Evolutionary conservation across 2,797 vertebrate species (phyloP), one percentile per base, ranked within the genome.

Genomic region (Amphiprion clarkii): DNA sequence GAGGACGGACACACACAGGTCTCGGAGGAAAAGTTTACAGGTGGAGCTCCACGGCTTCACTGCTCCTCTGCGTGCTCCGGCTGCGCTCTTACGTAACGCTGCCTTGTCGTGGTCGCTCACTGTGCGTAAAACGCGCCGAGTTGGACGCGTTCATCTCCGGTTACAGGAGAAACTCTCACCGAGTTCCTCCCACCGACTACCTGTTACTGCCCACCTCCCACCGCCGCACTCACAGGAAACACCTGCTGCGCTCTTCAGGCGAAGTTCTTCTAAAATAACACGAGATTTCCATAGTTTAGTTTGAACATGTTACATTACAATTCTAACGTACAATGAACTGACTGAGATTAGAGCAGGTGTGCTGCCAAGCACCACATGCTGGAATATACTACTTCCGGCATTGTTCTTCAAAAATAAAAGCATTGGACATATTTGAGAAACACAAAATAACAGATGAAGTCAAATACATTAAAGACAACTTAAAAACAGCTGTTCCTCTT

Each of bases 21-120:
- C 23, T 61, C 46, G 0, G 19, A 40, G 71, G 21, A 52, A 89
- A 93, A 92, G 78, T 93, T 92, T 89, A 31, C 84, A 53, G 70
- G 51, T 16, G 67, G 62, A 85, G 74, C 82, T 70, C 27, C 72
- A 14, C 79, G 49, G 74, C 25, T 71, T 69, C 75, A 16, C 71
- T n/a, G 76, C 88, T 89, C 87, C 86, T 88, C 87, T 44, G 79
- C 73, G 55, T 49, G 58, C 56, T 19, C 73, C 78, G 63, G 67
- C 77, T 80, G 52, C 63, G 87, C 77, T 75, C 77, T 94, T 92
- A 92, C 90, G 88, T 93, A 90, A 93, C 87, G 66, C 78, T 29
- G 79, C 70, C 79, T 76, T 75, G 82, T 59, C 49, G 62, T 58
- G 84, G 46, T 61, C 76, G 51, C 70, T 71, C 87, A 69, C 65